A percentile compares a stretch with the other conserved stretches of the same genome.
These are phyloP conservation scores for Lampris megalopsis DNA, from an alignment of 2,113 vertebrate species.

Conservation along the genomic window DNA sequence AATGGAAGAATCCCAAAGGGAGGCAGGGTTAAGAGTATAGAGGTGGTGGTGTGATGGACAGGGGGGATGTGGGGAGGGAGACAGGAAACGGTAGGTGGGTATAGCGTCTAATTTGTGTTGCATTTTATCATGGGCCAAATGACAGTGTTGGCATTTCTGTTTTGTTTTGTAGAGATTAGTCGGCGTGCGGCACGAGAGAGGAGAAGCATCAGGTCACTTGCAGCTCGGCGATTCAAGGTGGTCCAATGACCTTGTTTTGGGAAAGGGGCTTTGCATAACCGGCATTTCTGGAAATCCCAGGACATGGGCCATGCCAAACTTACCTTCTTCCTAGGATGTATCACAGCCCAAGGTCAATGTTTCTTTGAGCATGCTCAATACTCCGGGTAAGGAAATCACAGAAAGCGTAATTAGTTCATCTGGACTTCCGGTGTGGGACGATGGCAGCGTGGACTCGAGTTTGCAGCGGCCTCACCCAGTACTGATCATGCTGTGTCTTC, in stretches of 20 bases:
- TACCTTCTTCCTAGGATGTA: conserved; percentile 20
- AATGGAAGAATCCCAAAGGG: conserved; percentile 44
- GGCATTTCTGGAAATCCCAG: conserved; percentile 29
- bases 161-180: conserved; percentile 20
- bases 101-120: conserved; percentile 29
- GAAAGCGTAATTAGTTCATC: too few species aligned
- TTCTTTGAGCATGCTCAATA: too few species aligned
- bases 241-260: conserved; percentile 34
- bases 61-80: conserved; percentile 37
- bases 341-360: conserved; percentile 48
- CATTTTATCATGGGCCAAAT: conserved; percentile 36
- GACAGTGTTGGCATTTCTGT: not conserved
- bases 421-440: too few species aligned
- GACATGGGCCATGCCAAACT: not conserved
- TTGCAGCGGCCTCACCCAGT: too few species aligned
- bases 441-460: too few species aligned
- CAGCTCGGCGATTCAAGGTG: conserved; percentile 14
- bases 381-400: too few species aligned
- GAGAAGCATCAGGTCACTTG: conserved; percentile 37
- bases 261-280: conserved; percentile 33
- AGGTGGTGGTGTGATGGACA: conserved; percentile 53
- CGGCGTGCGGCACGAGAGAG: conserved; percentile 15
- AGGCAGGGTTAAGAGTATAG: conserved; percentile 37
- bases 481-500: too few species aligned
- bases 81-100: conserved; percentile 22